A percentile compares a stretch with the other conserved stretches of the same genome.
Conservation (phyloP, 2,797 vertebrate species). For the Betta splendens region DNA sequence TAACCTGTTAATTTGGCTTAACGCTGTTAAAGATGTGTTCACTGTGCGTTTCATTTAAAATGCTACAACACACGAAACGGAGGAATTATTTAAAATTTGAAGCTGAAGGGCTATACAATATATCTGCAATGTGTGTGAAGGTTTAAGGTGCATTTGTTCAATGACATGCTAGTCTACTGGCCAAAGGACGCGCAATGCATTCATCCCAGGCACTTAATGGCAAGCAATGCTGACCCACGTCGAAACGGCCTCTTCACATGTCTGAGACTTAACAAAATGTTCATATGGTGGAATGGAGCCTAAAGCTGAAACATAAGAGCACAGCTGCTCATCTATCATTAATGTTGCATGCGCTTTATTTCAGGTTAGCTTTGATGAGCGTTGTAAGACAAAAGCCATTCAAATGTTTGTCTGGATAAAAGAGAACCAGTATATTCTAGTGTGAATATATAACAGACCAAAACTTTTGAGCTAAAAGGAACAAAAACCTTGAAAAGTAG, state of each 20-base stretch:
- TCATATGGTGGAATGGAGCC: conserved; percentile 1
- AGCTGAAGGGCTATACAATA: conserved; percentile 6
- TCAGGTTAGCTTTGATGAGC: conserved; percentile 5
- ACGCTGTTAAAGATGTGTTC: not conserved
- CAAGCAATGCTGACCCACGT: conserved; percentile 30
- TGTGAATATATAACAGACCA: conserved; percentile 9
- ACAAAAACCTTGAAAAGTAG: conserved; percentile 11
- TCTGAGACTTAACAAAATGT: conserved; percentile 1
- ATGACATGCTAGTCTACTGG: conserved; percentile 51
- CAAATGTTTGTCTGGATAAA: conserved; percentile 1
- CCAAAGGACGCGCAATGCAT: conserved; percentile 49
- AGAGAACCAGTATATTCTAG: conserved; percentile 8
- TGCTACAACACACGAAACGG: conserved; percentile 10
- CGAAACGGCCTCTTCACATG: conserved; percentile 24
- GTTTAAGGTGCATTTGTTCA: conserved; percentile 42
- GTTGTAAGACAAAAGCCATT: not conserved
- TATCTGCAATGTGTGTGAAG: conserved; percentile 13
- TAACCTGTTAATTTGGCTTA: too few species aligned
- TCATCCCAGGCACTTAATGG: conserved; percentile 70
- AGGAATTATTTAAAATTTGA: not conserved
- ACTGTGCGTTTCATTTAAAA: conserved; percentile 7
- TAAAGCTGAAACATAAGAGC: conserved; percentile 8
- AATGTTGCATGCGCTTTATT: conserved; percentile 3
- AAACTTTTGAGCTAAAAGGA: conserved; percentile 17
- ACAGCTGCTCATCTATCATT: not conserved